phyloP scores from a whole-genome alignment of 2,113 vertebrate genomes.

The Zeus faber region DNA sequence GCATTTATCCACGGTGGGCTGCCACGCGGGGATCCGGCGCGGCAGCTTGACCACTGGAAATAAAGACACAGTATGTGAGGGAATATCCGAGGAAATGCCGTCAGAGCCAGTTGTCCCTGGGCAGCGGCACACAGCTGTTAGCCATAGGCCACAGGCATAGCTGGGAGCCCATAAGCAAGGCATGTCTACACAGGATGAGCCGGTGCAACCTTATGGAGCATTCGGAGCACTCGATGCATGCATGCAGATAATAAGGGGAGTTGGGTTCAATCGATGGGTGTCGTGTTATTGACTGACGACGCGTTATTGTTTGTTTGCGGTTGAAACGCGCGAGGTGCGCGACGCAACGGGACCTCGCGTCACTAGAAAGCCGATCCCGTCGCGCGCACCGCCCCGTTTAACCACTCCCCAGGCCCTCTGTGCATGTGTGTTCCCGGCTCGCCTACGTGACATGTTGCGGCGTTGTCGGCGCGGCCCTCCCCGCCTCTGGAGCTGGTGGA shows the following conservation, averaged over 20 bases:
- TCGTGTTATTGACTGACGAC: no score
- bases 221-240: no score
- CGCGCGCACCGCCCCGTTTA: no score
- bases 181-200: no score
- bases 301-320: no score
- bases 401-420: constrained; percentile 10
- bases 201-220: background rate
- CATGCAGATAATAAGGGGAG: no score
- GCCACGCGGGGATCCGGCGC: constrained; percentile 35
- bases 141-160: background rate
- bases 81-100: constrained; percentile 63
- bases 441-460: constrained; percentile 52
- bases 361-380: no score
- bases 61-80: constrained; percentile 66
- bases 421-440: constrained; percentile 3
- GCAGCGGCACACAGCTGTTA: constrained; percentile 10
- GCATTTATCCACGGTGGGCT: constrained; percentile 68
- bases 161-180: background rate
- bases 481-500: constrained; percentile 47
- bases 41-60: constrained; percentile 65
- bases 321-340: no score
- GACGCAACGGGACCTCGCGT: no score
- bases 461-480: constrained; percentile 51
- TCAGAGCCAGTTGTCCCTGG: constrained; percentile 53
- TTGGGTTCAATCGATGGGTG: no score